Conservation (phyloP, 1,140 invertebrate species). For the Amyelois transitella region DNA sequence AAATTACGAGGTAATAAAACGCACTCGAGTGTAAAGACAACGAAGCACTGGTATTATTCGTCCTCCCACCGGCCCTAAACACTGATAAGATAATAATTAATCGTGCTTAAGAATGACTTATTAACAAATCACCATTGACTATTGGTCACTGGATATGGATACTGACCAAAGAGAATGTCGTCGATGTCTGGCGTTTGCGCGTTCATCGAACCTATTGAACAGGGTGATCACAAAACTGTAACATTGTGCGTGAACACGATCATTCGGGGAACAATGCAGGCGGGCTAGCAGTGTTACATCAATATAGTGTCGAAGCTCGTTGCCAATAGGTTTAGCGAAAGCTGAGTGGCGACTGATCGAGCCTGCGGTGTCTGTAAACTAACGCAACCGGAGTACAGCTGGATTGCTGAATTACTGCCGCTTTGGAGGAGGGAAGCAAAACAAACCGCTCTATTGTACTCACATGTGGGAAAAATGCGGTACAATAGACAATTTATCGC, state of each 20-base stretch:
- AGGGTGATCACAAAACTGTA: constrained; percentile 14
- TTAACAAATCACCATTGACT: neutral
- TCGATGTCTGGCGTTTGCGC: constrained; percentile 26
- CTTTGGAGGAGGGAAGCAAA: constrained; percentile 37
- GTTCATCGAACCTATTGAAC: constrained; percentile 43
- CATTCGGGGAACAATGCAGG: constrained; percentile 16
- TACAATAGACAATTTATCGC: constrained; percentile 39
- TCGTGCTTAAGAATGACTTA: neutral
- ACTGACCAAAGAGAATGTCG: constrained; percentile 51
- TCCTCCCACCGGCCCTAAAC: constrained; percentile 17
- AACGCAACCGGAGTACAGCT: constrained; percentile 31
- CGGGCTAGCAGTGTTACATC: constrained; percentile 12
- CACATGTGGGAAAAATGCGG: constrained; percentile 58
- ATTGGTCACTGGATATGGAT: no score
- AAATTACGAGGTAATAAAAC: constrained; percentile 26
- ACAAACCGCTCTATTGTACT: constrained; percentile 59
- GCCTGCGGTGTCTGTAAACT: constrained; percentile 35
- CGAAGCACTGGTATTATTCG: constrained; percentile 13
- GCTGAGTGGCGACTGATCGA: constrained; percentile 44
- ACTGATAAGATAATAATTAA: constrained; percentile 49
- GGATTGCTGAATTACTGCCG: constrained; percentile 15
- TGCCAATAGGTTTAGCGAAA: constrained; percentile 15
- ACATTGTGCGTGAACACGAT: constrained; percentile 21
- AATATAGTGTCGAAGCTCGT: constrained; percentile 12
- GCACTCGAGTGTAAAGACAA: constrained; percentile 31